phyloP scores from a whole-genome alignment of 2,113 vertebrate genomes.

The Suncus etruscus region DNA sequence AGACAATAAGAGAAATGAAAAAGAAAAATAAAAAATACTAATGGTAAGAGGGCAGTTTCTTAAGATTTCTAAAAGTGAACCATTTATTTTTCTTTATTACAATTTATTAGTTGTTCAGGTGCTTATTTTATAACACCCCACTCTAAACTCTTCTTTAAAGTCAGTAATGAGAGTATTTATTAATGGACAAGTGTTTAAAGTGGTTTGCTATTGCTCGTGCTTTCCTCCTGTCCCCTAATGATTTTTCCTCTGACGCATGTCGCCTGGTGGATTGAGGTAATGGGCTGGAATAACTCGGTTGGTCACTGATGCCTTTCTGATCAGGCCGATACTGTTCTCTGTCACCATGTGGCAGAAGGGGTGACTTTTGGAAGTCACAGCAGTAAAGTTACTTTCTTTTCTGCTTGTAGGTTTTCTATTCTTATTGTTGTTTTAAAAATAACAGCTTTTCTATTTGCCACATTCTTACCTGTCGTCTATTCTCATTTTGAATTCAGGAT shows the following conservation, averaged over 20 bases:
- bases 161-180: not conserved
- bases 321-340: conserved; percentile 4
- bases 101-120: conserved; percentile 2
- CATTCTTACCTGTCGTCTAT: not conserved
- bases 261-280: not conserved
- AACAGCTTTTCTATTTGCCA: not conserved
- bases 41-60: not conserved
- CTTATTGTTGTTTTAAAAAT: not conserved
- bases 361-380: conserved; percentile 59
- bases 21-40: conserved; percentile 31
- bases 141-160: not conserved
- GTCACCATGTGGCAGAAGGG: not conserved
- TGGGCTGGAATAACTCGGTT: conserved; percentile 43
- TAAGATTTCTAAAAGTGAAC: conserved; percentile 3
- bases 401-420: too few species aligned
- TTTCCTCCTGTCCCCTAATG: not conserved
- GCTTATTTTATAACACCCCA: conserved; percentile 17
- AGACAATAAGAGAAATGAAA: conserved; percentile 14
- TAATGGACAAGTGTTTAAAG: not conserved
- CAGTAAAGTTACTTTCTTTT: conserved; percentile 51
- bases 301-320: conserved; percentile 54
- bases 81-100: not conserved
- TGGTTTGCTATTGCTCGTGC: not conserved
- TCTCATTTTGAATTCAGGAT: not conserved
- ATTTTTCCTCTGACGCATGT: not conserved